Evolutionary conservation across 2,113 vertebrate species (phyloP).

Genomic region (Egretta garzetta): DNA sequence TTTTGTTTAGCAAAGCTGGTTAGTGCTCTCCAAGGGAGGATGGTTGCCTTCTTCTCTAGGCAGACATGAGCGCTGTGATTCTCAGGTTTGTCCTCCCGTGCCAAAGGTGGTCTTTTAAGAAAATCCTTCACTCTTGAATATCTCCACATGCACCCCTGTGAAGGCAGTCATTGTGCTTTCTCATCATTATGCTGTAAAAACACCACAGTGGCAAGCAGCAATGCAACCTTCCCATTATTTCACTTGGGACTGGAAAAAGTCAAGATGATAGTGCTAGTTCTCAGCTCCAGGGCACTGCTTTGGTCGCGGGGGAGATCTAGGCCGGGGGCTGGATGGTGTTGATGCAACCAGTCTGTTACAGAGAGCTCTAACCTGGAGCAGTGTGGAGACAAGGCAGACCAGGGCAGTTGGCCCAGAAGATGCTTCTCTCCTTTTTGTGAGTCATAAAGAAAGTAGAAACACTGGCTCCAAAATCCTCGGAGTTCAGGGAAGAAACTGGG

Average conservation of each 20-base stretch:
- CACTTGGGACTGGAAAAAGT: background rate
- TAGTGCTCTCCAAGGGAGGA: background rate
- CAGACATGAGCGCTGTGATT: background rate
- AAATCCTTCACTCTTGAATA: background rate
- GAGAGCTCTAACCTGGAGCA: background rate
- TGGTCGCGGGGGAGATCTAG: fast-evolving
- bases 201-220: background rate
- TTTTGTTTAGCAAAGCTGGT: background rate
- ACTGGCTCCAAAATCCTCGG: background rate
- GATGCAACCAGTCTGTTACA: background rate
- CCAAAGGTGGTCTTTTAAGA: background rate
- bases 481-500: background rate
- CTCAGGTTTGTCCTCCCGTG: background rate
- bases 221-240: background rate
- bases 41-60: background rate
- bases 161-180: background rate
- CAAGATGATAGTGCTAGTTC: background rate
- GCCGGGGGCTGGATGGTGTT: background rate
- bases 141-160: background rate
- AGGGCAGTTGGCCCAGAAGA: background rate
- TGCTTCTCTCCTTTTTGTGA: background rate
- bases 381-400: background rate
- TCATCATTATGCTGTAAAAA: background rate
- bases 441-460: background rate
- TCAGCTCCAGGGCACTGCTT: background rate